A percentile compares a stretch with the other conserved stretches of the same genome.
These are phyloP conservation scores for Tympanoctomys barrerae DNA, from an alignment of 2,797 vertebrate genomes.

Conservation along the genomic window DNA sequence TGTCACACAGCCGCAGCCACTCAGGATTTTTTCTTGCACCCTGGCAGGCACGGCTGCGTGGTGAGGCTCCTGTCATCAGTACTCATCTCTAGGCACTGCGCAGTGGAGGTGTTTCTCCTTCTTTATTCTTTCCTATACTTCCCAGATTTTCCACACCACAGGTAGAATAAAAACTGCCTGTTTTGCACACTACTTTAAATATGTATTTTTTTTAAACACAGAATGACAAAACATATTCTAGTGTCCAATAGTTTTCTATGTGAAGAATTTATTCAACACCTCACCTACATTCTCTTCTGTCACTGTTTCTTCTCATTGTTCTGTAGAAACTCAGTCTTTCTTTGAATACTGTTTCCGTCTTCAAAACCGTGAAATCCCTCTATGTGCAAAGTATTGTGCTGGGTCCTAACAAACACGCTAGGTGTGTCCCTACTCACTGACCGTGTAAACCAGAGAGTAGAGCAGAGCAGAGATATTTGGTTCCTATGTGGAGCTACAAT, in stretches of 20 bases:
- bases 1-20: neutral
- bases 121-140: neutral
- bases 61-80: neutral
- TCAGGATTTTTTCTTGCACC: neutral
- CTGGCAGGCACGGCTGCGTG: neutral
- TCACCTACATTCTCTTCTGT: neutral
- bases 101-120: neutral
- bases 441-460: neutral
- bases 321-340: neutral
- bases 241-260: neutral
- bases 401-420: neutral
- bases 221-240: neutral
- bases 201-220: neutral
- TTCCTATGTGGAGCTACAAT: rapidly evolving
- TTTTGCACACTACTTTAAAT: neutral
- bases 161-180: neutral
- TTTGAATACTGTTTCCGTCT: neutral
- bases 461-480: neutral
- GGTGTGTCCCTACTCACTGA: too few species aligned
- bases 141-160: neutral
- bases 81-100: neutral
- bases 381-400: neutral
- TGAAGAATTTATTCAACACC: neutral
- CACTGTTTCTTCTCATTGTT: neutral
- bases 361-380: neutral